Evolutionary conservation across 64 coral and sea anemone genomes (phyloP), one percentile per base, ranked within the genome.

Genomic region (Orbicella faveolata): DNA sequence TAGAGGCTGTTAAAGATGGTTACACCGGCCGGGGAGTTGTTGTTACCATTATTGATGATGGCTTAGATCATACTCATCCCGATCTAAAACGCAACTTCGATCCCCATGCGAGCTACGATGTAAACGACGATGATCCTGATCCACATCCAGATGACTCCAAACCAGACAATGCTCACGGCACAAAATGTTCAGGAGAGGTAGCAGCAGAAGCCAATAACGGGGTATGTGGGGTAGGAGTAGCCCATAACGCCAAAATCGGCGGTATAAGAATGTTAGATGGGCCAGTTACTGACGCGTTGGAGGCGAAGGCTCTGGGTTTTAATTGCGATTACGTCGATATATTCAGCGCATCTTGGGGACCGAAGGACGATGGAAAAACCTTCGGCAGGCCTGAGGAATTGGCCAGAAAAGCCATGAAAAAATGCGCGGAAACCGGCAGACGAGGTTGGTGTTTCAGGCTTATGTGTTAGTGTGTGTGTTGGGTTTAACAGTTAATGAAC

Each of bases 221-320:
- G 7, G 35, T 93, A 6, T 98, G 96, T 64, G 96, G 96, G 3
- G 96, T 93, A 13, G 96, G 96, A 64, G 75, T 98, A 1, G 96
- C 96, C 10, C 88, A 83, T 65, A 54, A 95, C 21, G 96, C 92
- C 2, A 88, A 69, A n/a, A 26, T 99, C 21, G 94, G 97, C 17
- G 97, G 90, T 20, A 84, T 99, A 51, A 55, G 97, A 63, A 99
- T 99, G 97, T 44, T 99, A 17, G 97, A 99, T 80, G 96, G 96
- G 13, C 66, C 26, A 36, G 85, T 90, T 13, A 99, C 96, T 17
- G 96, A 94, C 74, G 9, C 78, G 14, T 53, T 89, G 1, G 96
- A 99, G 21, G 88, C 63, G 34, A 18, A 90, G 6, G 90, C 96
- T 2, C 66, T 98, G 36, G 91, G 93, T 55, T 89, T 75, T 34